These are phyloP conservation scores for Synanthedon formicaeformis DNA, from an alignment of 2,888 invertebrate species.

Conservation along the genomic window DNA sequence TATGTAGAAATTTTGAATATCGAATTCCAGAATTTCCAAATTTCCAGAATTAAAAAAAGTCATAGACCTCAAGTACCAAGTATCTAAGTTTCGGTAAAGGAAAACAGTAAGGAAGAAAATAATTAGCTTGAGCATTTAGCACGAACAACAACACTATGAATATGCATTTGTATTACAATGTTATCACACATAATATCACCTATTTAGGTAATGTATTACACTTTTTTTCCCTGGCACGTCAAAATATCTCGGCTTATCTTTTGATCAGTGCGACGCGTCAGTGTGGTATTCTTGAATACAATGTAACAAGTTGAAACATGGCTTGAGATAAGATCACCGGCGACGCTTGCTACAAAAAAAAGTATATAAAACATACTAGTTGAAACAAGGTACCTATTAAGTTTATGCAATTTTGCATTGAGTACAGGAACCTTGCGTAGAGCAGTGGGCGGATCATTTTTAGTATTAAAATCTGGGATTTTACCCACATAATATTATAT, in stretches of 20 bases:
- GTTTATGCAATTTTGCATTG: background rate
- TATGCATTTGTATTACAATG: background rate
- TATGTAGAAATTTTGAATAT: too few relatives aligned
- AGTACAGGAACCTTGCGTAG: background rate
- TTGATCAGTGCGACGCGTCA: conserved; percentile 39
- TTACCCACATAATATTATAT: too few relatives aligned
- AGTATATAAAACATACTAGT: conserved; percentile 15
- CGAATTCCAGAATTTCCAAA: too few relatives aligned
- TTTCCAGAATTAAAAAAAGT: too few relatives aligned
- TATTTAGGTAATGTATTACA: background rate
- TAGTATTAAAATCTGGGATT: too few relatives aligned
- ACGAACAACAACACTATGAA: background rate
- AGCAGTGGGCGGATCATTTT: too few relatives aligned
- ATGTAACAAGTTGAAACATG: conserved; percentile 32
- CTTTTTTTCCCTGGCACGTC: conserved; percentile 30
- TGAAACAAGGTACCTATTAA: conserved; percentile 16
- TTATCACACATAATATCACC: background rate
- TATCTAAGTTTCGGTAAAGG: too few relatives aligned
- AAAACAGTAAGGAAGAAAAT: background rate
- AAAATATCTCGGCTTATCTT: conserved; percentile 46
- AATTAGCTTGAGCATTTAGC: background rate
- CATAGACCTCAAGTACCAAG: too few relatives aligned
- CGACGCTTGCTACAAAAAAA: conserved; percentile 19
- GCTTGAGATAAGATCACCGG: conserved; percentile 25
- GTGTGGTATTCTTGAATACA: conserved; percentile 27